phyloP scores from a whole-genome alignment of 2,888 invertebrate genomes.

The Sericinus montela region DNA sequence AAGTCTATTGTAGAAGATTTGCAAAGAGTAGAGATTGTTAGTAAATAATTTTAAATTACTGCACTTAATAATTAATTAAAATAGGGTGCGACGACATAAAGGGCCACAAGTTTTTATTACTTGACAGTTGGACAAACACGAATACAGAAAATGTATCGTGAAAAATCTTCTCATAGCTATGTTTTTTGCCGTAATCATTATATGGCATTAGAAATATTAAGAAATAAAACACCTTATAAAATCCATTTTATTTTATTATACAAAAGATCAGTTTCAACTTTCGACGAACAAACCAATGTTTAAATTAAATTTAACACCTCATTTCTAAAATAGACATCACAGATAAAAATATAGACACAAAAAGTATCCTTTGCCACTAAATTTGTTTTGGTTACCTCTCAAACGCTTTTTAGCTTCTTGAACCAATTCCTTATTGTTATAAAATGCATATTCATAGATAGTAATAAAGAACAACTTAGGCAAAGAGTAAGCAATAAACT shows the following conservation, averaged over 20 bases:
- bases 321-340: conserved; percentile 72
- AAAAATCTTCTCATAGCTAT: no score
- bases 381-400: conserved; percentile 32
- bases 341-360: conserved; percentile 71
- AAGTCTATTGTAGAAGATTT: no score
- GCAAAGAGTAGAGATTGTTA: no score
- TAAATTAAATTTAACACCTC: conserved; percentile 49
- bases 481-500: neutral
- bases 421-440: neutral
- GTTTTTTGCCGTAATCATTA: no score
- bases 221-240: conserved; percentile 29
- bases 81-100: no score
- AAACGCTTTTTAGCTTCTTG: conserved; percentile 33
- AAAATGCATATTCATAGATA: neutral
- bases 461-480: neutral
- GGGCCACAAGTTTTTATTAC: no score
- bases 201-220: no score
- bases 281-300: conserved; percentile 51
- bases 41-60: no score
- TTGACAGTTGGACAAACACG: no score
- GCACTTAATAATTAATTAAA: no score
- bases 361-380: conserved; percentile 59
- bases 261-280: conserved; percentile 58
- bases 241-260: conserved; percentile 57
- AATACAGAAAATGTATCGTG: no score